phyloP scores from a whole-genome alignment of 2,888 invertebrate species.

The Tubiluchus corallicola region DNA sequence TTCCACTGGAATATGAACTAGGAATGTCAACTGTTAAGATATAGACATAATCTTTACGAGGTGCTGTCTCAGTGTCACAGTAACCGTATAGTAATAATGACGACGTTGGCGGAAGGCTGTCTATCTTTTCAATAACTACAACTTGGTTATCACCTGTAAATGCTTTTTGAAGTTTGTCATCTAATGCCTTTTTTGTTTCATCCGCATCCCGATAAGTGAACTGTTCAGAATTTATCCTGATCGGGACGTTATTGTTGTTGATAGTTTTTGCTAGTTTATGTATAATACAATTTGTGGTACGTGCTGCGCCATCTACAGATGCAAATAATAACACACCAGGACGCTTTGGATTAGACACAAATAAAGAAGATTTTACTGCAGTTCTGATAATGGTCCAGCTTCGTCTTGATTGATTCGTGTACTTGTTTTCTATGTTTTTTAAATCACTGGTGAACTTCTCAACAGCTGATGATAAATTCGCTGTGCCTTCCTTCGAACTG shows the following conservation, averaged over 20 bases:
- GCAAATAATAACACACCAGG: background rate
- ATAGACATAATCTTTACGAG: background rate
- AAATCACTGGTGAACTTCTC: too few relatives aligned
- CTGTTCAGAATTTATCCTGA: background rate
- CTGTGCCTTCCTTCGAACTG: too few relatives aligned
- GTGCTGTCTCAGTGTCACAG: background rate
- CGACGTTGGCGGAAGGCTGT: background rate
- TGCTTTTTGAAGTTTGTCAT: background rate
- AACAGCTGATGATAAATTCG: too few relatives aligned
- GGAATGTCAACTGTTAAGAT: background rate
- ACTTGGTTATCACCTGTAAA: background rate
- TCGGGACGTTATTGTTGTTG: background rate
- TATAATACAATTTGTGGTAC: background rate
- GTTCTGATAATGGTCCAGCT: background rate
- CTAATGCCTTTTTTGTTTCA: background rate
- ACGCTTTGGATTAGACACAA: background rate
- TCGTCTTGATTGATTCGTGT: background rate
- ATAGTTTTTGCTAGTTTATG: background rate
- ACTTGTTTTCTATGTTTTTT: background rate
- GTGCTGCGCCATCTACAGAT: background rate
- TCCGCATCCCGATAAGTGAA: background rate
- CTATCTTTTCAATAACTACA: background rate
- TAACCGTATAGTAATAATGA: background rate
- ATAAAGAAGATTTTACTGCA: background rate
- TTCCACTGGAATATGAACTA: too few relatives aligned